phyloP scores from a whole-genome alignment of 2,888 invertebrate genomes.

The Cheilosia urbana region DNA sequence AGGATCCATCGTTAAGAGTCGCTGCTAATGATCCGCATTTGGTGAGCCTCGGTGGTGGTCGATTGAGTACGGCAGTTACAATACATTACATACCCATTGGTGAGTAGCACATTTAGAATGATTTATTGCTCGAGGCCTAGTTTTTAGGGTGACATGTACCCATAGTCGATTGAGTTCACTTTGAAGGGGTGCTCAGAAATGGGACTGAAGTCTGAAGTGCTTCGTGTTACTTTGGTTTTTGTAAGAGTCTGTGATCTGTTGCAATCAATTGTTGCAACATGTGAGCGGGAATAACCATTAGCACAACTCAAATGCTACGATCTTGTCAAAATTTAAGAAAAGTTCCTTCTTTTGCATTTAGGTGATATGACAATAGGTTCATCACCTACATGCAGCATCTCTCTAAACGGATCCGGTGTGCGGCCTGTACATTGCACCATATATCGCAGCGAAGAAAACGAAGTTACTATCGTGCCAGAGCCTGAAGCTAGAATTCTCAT shows the following conservation, averaged over 20 bases:
- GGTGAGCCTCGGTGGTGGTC: slow-evolving; percentile 95
- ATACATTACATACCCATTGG: slow-evolving; percentile 95
- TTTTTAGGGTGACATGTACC: background rate
- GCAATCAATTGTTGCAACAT: too few species aligned
- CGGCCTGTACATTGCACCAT: slow-evolving; percentile 94
- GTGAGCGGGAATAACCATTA: background rate
- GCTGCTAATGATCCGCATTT: slow-evolving; percentile 94
- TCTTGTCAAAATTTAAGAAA: background rate
- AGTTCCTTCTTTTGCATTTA: slow-evolving; percentile 81
- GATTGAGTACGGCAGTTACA: slow-evolving; percentile 96
- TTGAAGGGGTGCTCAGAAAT: background rate
- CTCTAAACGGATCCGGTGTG: slow-evolving; percentile 93
- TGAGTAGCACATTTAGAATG: slow-evolving; percentile 82
- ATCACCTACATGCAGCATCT: slow-evolving; percentile 91
- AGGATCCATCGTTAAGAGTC: slow-evolving; percentile 85
- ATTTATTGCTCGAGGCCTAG: background rate
- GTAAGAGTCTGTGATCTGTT: too few species aligned
- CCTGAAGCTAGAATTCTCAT: slow-evolving; percentile 88
- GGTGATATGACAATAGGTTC: slow-evolving; percentile 93
- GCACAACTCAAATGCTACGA: background rate
- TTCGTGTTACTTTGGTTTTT: background rate
- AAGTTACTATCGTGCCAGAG: slow-evolving; percentile 93
- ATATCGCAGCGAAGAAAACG: slow-evolving; percentile 90
- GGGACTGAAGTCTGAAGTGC: background rate
- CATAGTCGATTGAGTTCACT: background rate